Percentiles rank a stretch among this genome's conserved stretches.
phyloP scores from a whole-genome alignment of 2,888 invertebrate genomes.

The Ichneumon xanthorius region DNA sequence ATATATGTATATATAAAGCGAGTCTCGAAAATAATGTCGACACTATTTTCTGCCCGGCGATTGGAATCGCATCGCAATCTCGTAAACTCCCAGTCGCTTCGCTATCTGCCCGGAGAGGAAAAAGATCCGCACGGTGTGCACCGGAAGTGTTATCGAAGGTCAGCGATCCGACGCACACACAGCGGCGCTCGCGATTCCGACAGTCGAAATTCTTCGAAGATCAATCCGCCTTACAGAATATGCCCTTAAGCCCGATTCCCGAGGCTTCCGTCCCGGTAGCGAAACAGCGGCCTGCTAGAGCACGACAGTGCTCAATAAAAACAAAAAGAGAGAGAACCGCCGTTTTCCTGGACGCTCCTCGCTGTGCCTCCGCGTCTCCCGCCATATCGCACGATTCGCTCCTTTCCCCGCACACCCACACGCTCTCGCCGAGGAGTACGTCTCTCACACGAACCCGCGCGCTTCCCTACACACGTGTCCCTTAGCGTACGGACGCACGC shows the following conservation, averaged over 20 bases:
- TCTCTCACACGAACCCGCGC: conserved; percentile 8
- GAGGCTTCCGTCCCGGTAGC: not conserved
- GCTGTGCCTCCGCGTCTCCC: conserved; percentile 77
- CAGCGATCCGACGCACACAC: conserved; percentile 31
- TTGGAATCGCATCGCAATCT: not conserved
- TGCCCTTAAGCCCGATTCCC: not conserved
- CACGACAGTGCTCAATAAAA: no score
- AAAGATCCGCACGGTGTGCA: not conserved
- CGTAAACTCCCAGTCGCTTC: not conserved
- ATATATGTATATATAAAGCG: no score
- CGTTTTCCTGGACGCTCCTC: conserved; percentile 56
- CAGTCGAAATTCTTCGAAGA: not conserved
- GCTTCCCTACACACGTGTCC: conserved; percentile 64
- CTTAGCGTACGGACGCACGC: conserved; percentile 36
- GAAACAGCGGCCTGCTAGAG: not conserved
- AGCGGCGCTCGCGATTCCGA: not conserved
- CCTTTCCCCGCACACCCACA: conserved; percentile 40
- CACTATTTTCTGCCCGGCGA: not conserved
- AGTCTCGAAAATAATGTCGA: not conserved
- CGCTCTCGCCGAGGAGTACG: conserved; percentile 8
- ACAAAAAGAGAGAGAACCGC: not conserved
- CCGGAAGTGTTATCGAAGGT: conserved; percentile 56
- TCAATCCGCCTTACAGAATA: not conserved
- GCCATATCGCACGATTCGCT: conserved; percentile 73
- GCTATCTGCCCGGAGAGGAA: not conserved